These are phyloP conservation scores for Tricholauxania praeusta DNA, from an alignment of 2,888 invertebrate species.

Conservation along the genomic window DNA sequence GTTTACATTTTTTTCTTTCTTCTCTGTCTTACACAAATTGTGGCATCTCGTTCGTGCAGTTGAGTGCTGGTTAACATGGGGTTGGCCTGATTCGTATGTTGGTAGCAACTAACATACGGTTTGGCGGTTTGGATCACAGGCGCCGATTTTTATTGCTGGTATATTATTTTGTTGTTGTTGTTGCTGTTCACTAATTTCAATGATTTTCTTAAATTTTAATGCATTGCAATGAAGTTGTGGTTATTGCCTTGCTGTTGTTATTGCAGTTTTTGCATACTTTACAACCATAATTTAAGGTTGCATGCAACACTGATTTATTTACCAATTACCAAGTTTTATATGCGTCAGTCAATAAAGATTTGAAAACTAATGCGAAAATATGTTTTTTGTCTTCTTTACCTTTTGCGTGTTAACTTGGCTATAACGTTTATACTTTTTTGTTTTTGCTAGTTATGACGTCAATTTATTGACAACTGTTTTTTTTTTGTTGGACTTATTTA, in stretches of 20 bases:
- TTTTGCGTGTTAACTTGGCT: not conserved
- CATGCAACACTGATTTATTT: slow-evolving; percentile 29
- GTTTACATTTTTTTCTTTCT: not conserved
- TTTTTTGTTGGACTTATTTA: no score
- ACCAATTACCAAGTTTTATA: slow-evolving; percentile 19
- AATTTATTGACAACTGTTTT: no score
- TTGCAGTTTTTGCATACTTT: not conserved
- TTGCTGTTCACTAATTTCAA: slow-evolving; percentile 23
- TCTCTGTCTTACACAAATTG: not conserved
- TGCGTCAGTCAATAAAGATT: slow-evolving; percentile 25
- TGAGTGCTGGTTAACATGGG: not conserved
- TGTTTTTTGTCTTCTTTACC: not conserved
- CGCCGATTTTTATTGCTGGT: no score
- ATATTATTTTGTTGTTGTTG: not conserved
- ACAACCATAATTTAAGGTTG: slow-evolving; percentile 8
- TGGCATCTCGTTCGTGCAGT: not conserved
- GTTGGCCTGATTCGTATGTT: no score
- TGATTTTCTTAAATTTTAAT: slow-evolving; percentile 25
- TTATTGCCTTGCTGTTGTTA: not conserved
- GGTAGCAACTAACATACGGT: no score
- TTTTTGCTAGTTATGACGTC: not conserved
- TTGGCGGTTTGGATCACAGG: no score
- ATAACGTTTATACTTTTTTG: not conserved
- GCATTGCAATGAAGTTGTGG: not conserved
- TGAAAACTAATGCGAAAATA: slow-evolving; percentile 1